phyloP scores from a whole-genome alignment of 2,113 vertebrate genomes.

The Chrysemys picta region DNA sequence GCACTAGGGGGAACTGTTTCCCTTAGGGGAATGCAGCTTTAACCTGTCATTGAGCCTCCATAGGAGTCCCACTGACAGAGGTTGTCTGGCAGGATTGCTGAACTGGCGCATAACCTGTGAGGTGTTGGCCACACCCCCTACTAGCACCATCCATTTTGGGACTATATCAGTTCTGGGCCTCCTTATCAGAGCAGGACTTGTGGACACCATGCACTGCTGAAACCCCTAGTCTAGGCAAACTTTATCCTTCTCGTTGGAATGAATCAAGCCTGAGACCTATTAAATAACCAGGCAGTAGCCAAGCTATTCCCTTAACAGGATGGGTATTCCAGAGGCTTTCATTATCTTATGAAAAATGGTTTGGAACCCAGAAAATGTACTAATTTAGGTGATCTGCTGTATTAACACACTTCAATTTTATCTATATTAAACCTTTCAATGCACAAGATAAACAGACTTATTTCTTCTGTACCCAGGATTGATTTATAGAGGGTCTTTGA shows the following conservation, averaged over 20 bases:
- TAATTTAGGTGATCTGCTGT: neutral
- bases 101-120: neutral
- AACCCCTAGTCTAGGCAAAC: neutral
- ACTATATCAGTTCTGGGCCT: neutral
- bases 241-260: neutral
- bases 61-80: neutral
- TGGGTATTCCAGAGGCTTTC: neutral
- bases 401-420: neutral
- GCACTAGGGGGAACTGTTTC: neutral
- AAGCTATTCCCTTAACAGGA: neutral
- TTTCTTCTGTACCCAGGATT: neutral
- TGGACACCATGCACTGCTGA: neutral
- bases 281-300: neutral
- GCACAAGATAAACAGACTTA: neutral
- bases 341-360: neutral
- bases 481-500: neutral
- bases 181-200: neutral
- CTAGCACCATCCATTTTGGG: neutral
- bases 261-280: neutral
- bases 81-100: neutral
- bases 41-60: neutral
- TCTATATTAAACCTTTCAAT: no score
- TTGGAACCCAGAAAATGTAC: neutral
- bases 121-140: neutral
- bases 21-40: neutral